A percentile compares a stretch with the other conserved stretches of the same genome.
These are phyloP conservation scores for Tribolium madens DNA, from an alignment of 1,140 invertebrate species.

Conservation along the genomic window DNA sequence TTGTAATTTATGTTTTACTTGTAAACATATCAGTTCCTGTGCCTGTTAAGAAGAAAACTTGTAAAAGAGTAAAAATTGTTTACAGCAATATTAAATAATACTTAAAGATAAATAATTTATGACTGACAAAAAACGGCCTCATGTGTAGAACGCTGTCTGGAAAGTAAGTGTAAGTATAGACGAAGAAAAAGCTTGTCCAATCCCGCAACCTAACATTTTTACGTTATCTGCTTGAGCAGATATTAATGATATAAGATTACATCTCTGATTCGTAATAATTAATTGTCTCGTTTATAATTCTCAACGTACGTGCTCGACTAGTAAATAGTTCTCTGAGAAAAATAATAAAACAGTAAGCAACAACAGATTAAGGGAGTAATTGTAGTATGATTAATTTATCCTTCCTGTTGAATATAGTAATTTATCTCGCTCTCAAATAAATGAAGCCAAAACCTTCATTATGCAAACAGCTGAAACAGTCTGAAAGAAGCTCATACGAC, in stretches of 20 bases:
- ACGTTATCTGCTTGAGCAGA: conserved; percentile 13
- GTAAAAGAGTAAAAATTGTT: background rate
- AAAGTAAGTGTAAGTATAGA: background rate
- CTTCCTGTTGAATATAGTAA: conserved; percentile 5
- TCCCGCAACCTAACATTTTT: background rate
- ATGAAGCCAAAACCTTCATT: conserved; percentile 4
- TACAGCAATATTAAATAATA: background rate
- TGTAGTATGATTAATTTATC: conserved; percentile 47
- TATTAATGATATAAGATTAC: conserved; percentile 53
- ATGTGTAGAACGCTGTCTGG: background rate
- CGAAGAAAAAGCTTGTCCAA: background rate
- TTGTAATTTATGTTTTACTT: background rate
- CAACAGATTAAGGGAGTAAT: conserved; percentile 41
- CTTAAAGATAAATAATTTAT: background rate
- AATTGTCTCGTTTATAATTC: conserved; percentile 44
- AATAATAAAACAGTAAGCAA: conserved; percentile 45
- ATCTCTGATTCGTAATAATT: conserved; percentile 52
- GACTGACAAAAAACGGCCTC: background rate
- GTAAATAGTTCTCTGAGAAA: conserved; percentile 34
- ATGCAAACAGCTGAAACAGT: background rate
- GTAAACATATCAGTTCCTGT: too few species aligned
- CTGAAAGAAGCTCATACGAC: background rate
- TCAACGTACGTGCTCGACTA: conserved; percentile 41
- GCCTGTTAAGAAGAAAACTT: background rate
- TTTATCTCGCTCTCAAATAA: conserved; percentile 23